These are phyloP conservation scores for Morone chrysops DNA, from an alignment of 2,113 vertebrate species.

Conservation along the genomic window DNA sequence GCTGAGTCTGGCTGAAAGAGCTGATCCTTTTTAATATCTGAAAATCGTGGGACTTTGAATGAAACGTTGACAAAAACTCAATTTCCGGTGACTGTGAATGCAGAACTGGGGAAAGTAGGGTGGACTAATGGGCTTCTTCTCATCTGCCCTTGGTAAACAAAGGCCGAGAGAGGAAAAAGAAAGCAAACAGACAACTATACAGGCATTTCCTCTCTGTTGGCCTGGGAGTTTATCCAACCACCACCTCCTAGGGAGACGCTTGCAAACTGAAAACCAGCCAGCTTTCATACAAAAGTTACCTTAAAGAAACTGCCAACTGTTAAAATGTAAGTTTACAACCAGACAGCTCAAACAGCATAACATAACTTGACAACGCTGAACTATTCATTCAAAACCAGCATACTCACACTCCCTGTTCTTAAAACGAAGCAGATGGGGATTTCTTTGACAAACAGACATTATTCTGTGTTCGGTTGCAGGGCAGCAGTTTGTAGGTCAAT, in stretches of 20 bases:
- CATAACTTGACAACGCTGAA: slow-evolving; percentile 5
- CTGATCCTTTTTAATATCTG: slow-evolving; percentile 35
- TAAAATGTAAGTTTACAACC: slow-evolving; percentile 22
- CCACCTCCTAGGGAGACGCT: slow-evolving; percentile 29
- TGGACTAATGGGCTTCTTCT: slow-evolving; percentile 43
- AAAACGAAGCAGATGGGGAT: slow-evolving; percentile 15
- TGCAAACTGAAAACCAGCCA: slow-evolving; percentile 39
- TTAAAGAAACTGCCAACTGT: slow-evolving; percentile 11
- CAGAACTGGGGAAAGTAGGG: slow-evolving; percentile 18
- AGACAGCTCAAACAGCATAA: background rate
- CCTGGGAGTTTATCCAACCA: slow-evolving; percentile 28
- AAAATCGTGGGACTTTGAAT: slow-evolving; percentile 30
- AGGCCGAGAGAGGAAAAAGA: slow-evolving; percentile 53
- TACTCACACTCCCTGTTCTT: slow-evolving; percentile 5
- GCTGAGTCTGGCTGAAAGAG: slow-evolving; percentile 18
- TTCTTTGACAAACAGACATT: slow-evolving; percentile 49
- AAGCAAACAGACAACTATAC: slow-evolving; percentile 65
- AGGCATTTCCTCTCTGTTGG: slow-evolving; percentile 63
- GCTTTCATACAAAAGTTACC: slow-evolving; percentile 2
- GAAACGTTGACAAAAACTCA: slow-evolving; percentile 36
- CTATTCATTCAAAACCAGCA: background rate
- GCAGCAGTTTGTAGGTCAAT: slow-evolving; percentile 67
- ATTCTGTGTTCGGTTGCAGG: slow-evolving; percentile 27
- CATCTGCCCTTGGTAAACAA: slow-evolving; percentile 65
- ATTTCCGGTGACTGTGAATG: slow-evolving; percentile 50